Evolutionary conservation across 2,797 vertebrate genomes (phyloP).

Genomic region (Phalanger gymnotis): DNA sequence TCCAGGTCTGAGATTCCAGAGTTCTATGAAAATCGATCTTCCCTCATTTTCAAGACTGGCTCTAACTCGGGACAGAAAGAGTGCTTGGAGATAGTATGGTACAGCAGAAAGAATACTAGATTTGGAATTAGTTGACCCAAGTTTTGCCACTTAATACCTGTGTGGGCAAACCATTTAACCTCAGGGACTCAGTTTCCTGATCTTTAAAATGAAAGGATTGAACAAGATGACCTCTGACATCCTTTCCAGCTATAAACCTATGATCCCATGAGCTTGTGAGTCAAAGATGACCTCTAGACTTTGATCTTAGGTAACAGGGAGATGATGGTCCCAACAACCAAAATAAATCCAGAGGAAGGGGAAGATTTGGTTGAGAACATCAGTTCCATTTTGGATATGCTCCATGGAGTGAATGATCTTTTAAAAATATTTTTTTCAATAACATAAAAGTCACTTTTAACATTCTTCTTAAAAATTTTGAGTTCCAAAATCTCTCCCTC

Average conservation of each 20-base stretch:
- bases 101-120: neutral
- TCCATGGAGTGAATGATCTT: neutral
- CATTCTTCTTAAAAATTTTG: neutral
- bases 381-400: neutral
- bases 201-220: neutral
- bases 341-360: neutral
- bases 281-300: neutral
- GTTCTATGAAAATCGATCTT: neutral
- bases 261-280: neutral
- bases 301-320: neutral
- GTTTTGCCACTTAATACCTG: neutral
- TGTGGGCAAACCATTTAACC: neutral
- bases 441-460: neutral
- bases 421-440: neutral
- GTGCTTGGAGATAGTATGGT: neutral
- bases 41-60: neutral
- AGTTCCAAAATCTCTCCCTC: neutral
- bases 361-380: neutral
- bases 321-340: neutral
- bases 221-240: neutral
- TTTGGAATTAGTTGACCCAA: neutral
- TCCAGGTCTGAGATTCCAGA: neutral
- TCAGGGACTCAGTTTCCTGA: neutral
- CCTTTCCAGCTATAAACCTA: neutral
- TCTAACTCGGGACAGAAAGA: neutral